These are phyloP conservation scores for Eilema caniola DNA, from an alignment of 2,888 invertebrate genomes.

Conservation along the genomic window DNA sequence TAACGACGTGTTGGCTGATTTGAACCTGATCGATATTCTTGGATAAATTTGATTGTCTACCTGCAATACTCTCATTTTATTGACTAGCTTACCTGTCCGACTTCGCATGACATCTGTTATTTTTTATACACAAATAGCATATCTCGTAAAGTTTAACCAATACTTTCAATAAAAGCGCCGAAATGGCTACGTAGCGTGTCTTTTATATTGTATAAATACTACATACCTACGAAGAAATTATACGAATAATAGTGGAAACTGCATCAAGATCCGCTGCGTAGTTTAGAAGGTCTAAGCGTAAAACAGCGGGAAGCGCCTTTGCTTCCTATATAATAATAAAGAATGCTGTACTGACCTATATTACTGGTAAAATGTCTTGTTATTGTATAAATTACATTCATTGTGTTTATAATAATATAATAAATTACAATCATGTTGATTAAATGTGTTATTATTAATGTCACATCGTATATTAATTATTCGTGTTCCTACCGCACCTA, in stretches of 20 bases:
- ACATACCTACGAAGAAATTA: background rate
- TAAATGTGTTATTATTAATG: background rate
- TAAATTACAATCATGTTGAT: background rate
- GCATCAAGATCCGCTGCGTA: background rate
- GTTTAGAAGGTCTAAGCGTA: background rate
- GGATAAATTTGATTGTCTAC: slow-evolving; percentile 21
- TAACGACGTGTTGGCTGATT: slow-evolving; percentile 59
- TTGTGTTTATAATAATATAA: background rate
- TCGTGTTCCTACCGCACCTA: no score
- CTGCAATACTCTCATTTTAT: background rate
- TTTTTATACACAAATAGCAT: background rate
- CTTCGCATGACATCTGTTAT: background rate
- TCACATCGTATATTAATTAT: no score
- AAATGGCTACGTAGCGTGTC: background rate
- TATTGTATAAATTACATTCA: background rate
- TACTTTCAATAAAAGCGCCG: background rate
- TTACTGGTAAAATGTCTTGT: background rate
- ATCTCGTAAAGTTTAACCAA: background rate
- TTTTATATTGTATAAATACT: background rate
- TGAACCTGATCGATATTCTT: slow-evolving; percentile 58
- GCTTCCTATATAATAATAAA: background rate
- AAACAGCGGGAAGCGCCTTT: background rate
- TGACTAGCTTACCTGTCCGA: background rate
- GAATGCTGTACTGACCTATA: background rate
- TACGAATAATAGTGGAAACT: background rate